Base-by-base conservation (phyloP, 2,888 invertebrate genomes). In the Thyatira batis region DNA sequence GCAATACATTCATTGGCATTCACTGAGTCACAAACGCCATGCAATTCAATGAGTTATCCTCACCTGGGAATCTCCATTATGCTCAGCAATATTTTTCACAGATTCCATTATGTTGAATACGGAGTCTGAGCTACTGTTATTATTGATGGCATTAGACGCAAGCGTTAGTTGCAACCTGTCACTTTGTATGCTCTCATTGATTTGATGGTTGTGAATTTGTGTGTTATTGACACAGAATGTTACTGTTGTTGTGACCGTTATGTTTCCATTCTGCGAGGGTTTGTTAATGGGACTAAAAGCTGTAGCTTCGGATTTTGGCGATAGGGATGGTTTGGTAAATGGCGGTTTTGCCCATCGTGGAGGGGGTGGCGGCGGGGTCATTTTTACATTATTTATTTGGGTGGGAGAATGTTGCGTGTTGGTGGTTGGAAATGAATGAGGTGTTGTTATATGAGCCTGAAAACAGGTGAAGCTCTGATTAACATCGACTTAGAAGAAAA, bases 221-320 rank as follows among this genome's bases (percentile, higher is more conserved):
- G 89, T 87, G 75, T 93, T 92, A 87, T 95, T 95, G 68, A 96
- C 95, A 71, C 95, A 95, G 81, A 96, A 96, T 17, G 96, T 96
- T 49, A 97, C 96, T n/a, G 96, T 96, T n/a, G 96, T 96, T 49
- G 97, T 96, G 50, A 96, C 96, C 46, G 95, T 96, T 80, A 96
- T 96, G 80, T 96, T 96, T 79, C 94, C 95, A 78, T 93, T 93
- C 65, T 92, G 93, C 55, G 92, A 84, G 57, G 84, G 71, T 67
- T 86, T 90, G 77, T 89, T 89, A 84, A 89, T 85, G 5, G 92
- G 89, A 60, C 82, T 89, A 71, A 92, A 92, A 77, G 85, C 78
- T 60, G 78, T 71, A 56, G 75, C 69, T 60, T 92, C 92, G 54
- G 83, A 82, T 74, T 88, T 87, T n/a, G 92, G 89, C 20, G 92